phyloP scores from a whole-genome alignment of 2,113 vertebrate species.

The Petroica traversi region DNA sequence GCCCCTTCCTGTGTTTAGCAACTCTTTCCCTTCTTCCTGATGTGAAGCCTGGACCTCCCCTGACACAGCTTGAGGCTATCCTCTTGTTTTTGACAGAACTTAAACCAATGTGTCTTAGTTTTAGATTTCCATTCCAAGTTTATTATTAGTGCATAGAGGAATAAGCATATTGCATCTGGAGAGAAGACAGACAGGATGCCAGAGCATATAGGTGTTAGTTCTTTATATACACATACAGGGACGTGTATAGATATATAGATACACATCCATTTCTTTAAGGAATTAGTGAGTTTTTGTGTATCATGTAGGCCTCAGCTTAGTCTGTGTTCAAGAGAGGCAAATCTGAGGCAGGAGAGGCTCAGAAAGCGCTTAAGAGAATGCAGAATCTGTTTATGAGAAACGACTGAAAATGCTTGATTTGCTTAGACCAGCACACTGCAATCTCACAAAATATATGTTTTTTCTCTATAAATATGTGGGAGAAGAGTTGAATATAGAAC shows the following conservation, averaged over 20 bases:
- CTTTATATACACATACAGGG: background rate
- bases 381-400: background rate
- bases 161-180: background rate
- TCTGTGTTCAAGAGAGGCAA: background rate
- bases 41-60: background rate
- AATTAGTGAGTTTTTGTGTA: background rate
- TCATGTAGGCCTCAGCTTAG: background rate
- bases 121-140: background rate
- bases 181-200: background rate
- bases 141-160: background rate
- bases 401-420: background rate
- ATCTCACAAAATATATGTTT: background rate
- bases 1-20: background rate
- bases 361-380: background rate
- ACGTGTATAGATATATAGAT: too few species aligned
- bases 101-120: rapidly evolving
- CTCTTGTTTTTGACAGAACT: background rate
- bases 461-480: background rate
- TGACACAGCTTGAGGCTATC: background rate
- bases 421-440: background rate
- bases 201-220: background rate
- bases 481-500: background rate
- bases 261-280: background rate
- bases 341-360: background rate
- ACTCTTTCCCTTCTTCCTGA: background rate